phyloP scores from a whole-genome alignment of 2,797 vertebrate species.

The Geotrypetes seraphini region DNA sequence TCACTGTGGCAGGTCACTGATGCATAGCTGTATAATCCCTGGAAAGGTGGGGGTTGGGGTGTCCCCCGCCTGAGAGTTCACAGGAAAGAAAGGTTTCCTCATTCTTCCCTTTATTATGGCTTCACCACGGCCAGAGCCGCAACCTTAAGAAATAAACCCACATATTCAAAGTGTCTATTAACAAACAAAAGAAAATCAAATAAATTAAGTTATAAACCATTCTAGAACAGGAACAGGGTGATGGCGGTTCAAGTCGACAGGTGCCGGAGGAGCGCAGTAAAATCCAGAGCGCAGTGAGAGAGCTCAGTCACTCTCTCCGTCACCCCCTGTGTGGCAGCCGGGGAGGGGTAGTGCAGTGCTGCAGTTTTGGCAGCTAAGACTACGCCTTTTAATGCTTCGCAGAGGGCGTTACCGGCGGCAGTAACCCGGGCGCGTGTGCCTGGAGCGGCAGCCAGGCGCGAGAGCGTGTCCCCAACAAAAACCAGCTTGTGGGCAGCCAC shows the following conservation, averaged over 20 bases:
- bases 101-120: no score
- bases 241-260: slow-evolving; percentile 43
- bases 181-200: no score
- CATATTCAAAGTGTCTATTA: no score
- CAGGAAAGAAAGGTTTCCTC: no score
- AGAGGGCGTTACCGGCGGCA: slow-evolving; percentile 67
- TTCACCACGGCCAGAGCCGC: no score
- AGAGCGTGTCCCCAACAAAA: slow-evolving; percentile 84
- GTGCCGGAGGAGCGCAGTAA: slow-evolving; percentile 72
- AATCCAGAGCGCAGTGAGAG: slow-evolving; percentile 70
- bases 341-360: slow-evolving; percentile 76
- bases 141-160: no score
- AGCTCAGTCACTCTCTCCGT: slow-evolving; percentile 71
- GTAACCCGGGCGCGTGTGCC: slow-evolving; percentile 73
- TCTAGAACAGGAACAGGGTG: no score
- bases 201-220: no score
- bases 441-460: slow-evolving; percentile 67
- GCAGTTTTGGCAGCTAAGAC: slow-evolving; percentile 82
- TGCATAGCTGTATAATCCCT: neutral
- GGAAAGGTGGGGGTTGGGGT: neutral
- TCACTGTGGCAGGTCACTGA: neutral
- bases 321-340: slow-evolving; percentile 73
- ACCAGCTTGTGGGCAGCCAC: slow-evolving; percentile 85
- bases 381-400: slow-evolving; percentile 73
- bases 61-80: no score